A percentile compares a stretch with the other conserved stretches of the same genome.
Evolutionary conservation across 2,113 vertebrate species (phyloP).

Genomic region (Noturus placidus): DNA sequence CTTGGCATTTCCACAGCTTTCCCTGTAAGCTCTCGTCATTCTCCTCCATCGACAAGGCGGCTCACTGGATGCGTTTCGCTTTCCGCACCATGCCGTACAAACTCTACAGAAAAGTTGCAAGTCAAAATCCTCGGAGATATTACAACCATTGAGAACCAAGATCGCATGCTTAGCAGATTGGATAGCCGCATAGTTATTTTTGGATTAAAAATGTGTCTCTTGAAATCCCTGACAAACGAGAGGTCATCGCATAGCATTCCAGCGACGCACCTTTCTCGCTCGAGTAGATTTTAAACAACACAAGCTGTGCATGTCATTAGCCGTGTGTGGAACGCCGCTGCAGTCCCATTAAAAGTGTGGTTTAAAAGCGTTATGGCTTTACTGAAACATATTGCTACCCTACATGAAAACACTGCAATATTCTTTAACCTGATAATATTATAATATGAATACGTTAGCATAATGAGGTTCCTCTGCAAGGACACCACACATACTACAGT

Average conservation of each 20-base stretch:
- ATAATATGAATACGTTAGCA: neutral
- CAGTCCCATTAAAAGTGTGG: neutral
- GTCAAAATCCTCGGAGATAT: neutral
- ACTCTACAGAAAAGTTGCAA: neutral
- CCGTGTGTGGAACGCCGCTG: neutral
- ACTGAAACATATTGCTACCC: neutral
- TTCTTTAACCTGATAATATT: conserved; percentile 5
- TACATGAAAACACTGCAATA: neutral
- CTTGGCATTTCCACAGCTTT: neutral
- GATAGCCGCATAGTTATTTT: neutral
- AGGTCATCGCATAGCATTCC: neutral
- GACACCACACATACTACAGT: neutral
- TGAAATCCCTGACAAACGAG: neutral
- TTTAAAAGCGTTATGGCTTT: neutral
- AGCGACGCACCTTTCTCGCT: neutral
- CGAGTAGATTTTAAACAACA: conserved; percentile 1
- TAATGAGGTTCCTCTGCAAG: neutral
- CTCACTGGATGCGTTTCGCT: neutral
- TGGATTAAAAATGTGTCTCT: neutral
- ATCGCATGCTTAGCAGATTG: neutral
- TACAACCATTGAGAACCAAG: neutral
- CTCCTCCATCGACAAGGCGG: too few species aligned
- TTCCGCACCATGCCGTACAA: neutral
- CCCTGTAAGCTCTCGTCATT: neutral
- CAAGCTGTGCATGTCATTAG: neutral